Evolutionary conservation across 2,113 vertebrate species (phyloP), one percentile per base, ranked within the genome.

Genomic region (Sylvietta virens): DNA sequence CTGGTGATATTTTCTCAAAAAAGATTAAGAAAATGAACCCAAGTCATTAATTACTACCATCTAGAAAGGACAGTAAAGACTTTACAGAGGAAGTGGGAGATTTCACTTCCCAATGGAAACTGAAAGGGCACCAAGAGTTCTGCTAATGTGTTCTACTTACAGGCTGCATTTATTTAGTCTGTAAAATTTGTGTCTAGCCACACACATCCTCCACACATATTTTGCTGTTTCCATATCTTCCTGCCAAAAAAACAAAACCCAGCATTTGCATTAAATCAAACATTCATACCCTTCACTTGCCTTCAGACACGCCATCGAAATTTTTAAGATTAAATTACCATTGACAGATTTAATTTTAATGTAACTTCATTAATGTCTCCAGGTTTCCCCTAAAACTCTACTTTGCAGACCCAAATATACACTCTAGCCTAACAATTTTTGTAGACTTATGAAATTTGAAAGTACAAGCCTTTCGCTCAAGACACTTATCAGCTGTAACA

Each of bases 221-320:
- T 99, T 99, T 82, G 99, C 99, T 39, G 99, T 99, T 98, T 99
- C 99, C 99, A 99, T 99, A 98, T 99, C 99, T 97, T 99, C 99
- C 99, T 99, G 96, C 94, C 44, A 97, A 97, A 97, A 97, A 94
- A 64, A 7, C 17, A 83, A 76, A 81, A 65, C 5, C 1, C 40
- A 97, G 95, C 31, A 95, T 33, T 86, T 67, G 61, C 39, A 64
- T 95, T 91, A 91, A 62, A 57, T 51, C 62, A 90, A 86, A 81
- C 28, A 81, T 4, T 6, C 39, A 73, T 18, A 82, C 8, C 20
- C 10, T 72, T 72, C 26, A 47, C 24, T 45, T 56, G 50, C 35
- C 67, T 57, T 88, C 60, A 92, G 18, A 82, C 6, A 80, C 88
- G 51, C 27, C 54, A 45, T 23, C n/a, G 47, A 58, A 10, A 31